Evolutionary conservation across 2,113 vertebrate genomes (phyloP), one percentile per base, ranked within the genome.

Genomic region (Cynocephalus volans): DNA sequence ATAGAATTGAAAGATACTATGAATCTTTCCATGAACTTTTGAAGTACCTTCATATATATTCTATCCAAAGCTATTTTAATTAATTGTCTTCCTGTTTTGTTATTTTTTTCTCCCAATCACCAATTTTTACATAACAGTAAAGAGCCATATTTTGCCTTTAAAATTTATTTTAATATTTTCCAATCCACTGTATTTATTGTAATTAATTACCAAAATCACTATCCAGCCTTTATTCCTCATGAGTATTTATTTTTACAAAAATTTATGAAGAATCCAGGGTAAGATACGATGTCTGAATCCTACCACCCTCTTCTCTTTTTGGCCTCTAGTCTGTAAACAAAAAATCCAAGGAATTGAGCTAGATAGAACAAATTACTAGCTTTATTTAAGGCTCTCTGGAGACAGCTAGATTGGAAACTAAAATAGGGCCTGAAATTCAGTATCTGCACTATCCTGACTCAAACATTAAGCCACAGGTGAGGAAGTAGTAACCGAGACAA

Each of bases 71-170:
- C 11, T n/a, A 60, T 81, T 86, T 88, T 80, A 64, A 89, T 64
- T 89, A 14, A 94, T 77, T 77, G 36, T 79, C 33, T 60, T 90
- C 8, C 72, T 62, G 6, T 64, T 79, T 83, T 58, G 26, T 91
- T 82, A 90, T 31, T 69, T 60, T 94, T 93, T 90, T 88, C 23
- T 79, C 70, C 48, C 41, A 84, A 23, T 67, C 17, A 72, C n/a
- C 19, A 70, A 50, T 33, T 88, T 88, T 88, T 90, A 58, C 69
- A 70, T 18, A 87, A 45, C 33, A 52, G 48, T 58, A 24, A 58
- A 83, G 48, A 90, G 64, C 18, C 19, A 73, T 31, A 26, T 33
- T 92, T 60, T 94, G 13, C 31, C n/a, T 60, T 60, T 48, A 82
- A 41, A 36, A 69, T 48, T 50, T 83, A 88, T 89, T 54, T 94